Evolutionary conservation across 2,113 vertebrate species (phyloP), one percentile per base, ranked within the genome.

Genomic region (Ardeotis arabs): DNA sequence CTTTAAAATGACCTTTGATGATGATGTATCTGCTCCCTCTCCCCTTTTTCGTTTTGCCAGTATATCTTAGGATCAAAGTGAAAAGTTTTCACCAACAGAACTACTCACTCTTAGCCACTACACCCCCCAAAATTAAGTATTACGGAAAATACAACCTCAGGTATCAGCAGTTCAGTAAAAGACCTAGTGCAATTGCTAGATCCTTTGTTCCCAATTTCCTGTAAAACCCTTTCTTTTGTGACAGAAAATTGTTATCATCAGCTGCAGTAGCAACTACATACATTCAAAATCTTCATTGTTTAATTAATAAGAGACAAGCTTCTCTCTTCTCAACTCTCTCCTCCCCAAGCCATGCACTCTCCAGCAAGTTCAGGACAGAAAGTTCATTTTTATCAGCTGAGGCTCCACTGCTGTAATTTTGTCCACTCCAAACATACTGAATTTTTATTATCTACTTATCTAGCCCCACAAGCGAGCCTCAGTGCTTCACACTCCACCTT

Each of bases 11-110:
- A 21, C 41, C 9, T 64, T 29, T 44, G 29, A 52, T 19, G 6
- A 81, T 64, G n/a, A 4, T 41, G 1, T 8, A 68, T 16, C 14
- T 0, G 1, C 8, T 72, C 49, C 14, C 27, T 3, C 9, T 3
- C 7, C 17, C 18, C 13, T 14, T 28, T 47, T 72, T 47, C 79
- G 8, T 68, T 85, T 82, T 63, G 24, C 21, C 29, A 33, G 12
- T 47, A 0, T 18, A 52, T 12, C 39, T 72, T 55, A 20, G 28
- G 44, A 75, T 41, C 37, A 52, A 82, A 78, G 18, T 19, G 6
- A 41, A 55, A 80, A 59, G 10, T 55, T 93, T 58, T 66, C 41
- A 44, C 19, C 20, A 72, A n/a, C 4, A 85, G 12, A 50, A 81
- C 13, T 68, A 31, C n/a, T 35, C 27, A 49, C 20, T 50, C 29